Base-by-base conservation (phyloP, 2,888 invertebrate species). In the Norana najaformis region DNA sequence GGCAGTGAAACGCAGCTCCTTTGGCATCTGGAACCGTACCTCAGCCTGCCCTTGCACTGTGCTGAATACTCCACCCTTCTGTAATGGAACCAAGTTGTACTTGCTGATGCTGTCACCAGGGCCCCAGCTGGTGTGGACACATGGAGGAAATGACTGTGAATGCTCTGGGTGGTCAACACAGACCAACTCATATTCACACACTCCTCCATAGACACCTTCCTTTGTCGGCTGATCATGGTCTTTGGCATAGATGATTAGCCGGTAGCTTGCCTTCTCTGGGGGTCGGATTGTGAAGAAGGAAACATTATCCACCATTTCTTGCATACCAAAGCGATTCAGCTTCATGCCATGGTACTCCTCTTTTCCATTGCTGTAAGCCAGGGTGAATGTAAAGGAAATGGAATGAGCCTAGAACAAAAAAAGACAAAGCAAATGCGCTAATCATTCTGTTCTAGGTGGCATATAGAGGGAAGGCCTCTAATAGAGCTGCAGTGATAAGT, bases 131-230 rank as follows among this genome's bases (percentile, higher is more conserved):
- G 94, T 93, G 92, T 94, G 94, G 37, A 94, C 94, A 92, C 94
- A 94, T 34, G 94, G 94, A 88, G 95, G 95, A 93, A 94, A 95
- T 35, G 94, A 94, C 82, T 91, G 91, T 1, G 94, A 94, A 35
- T 92, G 91, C 5, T 93, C 93, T 35, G 93, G 92, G 3, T 91
- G 92, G 34, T 92, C 92, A 89, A 94, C 93, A 53, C 94, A 93
- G 20, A 94, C 93, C 23, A 95, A 93, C 92, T 94, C 94, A 92
- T 94, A 95, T 91, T 95, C 95, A 89, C 95, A 95, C 23, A 95
- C 94, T 90, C 94, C 95, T 83, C 94, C 94, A 91, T 94, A 95
- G n/a, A 95, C 94, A 90, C 94, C 94, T 90, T 95, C 94, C 91
- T 94, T 94, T 23, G 90, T 91, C 91, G 93, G 94, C 82, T 93